Conservation (phyloP, 2,888 invertebrate genomes). For the Craniophora ligustri region DNA sequence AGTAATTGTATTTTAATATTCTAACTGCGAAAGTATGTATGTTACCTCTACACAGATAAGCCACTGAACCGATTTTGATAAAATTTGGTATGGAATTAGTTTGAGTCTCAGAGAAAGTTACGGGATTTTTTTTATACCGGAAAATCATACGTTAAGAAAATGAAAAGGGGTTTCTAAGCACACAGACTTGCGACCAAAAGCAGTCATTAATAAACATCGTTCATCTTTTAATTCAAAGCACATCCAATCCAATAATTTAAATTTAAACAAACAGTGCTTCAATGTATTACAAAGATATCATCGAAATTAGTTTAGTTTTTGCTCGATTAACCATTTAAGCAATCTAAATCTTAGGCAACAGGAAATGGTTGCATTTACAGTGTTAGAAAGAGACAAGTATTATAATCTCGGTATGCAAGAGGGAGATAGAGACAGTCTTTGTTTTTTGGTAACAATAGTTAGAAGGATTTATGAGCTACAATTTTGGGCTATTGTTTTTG, state of each 20-base stretch:
- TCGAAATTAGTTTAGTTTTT: slow-evolving; percentile 57
- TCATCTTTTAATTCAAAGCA: neutral
- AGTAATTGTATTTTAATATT: too few relatives aligned
- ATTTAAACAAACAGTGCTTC: slow-evolving; percentile 30
- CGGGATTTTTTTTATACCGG: too few relatives aligned
- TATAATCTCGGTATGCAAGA: neutral
- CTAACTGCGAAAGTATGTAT: too few relatives aligned
- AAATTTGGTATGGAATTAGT: too few relatives aligned
- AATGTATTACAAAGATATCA: slow-evolving; percentile 40
- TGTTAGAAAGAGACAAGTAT: slow-evolving; percentile 17
- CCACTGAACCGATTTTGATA: too few relatives aligned
- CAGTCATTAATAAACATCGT: neutral
- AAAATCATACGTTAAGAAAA: too few relatives aligned
- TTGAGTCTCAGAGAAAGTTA: too few relatives aligned
- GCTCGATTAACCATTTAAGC: slow-evolving; percentile 56
- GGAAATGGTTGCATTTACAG: slow-evolving; percentile 40
- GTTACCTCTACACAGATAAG: too few relatives aligned
- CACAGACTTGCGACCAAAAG: too few relatives aligned
- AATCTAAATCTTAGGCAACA: slow-evolving; percentile 44
- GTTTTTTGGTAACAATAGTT: slow-evolving; percentile 64
- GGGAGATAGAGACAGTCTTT: slow-evolving; percentile 41
- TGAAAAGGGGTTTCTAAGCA: too few relatives aligned
- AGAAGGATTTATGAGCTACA: slow-evolving; percentile 58
- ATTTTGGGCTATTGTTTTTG: slow-evolving; percentile 61
- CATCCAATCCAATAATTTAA: neutral